Percentiles rank a stretch among this genome's conserved stretches.
Evolutionary conservation across 1,140 invertebrate species (phyloP).

Genomic region (Phortica variegata): DNA sequence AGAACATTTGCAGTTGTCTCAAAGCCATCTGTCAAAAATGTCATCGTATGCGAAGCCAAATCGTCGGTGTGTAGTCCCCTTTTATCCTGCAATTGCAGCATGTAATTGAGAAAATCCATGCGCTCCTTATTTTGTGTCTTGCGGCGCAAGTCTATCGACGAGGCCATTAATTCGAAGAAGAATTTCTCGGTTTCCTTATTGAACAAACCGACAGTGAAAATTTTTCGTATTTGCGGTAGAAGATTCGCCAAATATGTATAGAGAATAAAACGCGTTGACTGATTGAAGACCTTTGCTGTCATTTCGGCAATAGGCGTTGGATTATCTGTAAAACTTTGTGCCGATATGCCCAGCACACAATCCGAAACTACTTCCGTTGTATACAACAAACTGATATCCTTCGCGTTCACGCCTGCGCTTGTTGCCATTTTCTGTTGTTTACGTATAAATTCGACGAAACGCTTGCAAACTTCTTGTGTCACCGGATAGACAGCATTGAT

Average conservation of each 20-base stretch:
- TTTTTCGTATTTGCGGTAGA: slow-evolving; percentile 23
- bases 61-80: slow-evolving; percentile 21
- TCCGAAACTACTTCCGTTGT: slow-evolving; percentile 59
- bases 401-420: slow-evolving; percentile 19
- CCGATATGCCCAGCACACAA: slow-evolving; percentile 57
- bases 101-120: slow-evolving; percentile 52
- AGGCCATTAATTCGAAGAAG: slow-evolving; percentile 34
- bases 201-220: slow-evolving; percentile 22
- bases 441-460: slow-evolving; percentile 28
- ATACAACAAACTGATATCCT: slow-evolving; percentile 41
- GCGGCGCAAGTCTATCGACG: slow-evolving; percentile 33
- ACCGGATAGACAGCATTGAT: slow-evolving; percentile 35
- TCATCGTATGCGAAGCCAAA: slow-evolving; percentile 30
- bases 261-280: slow-evolving; percentile 18
- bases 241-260: slow-evolving; percentile 15
- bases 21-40: slow-evolving; percentile 36
- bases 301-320: slow-evolving; percentile 23
- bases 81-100: slow-evolving; percentile 49
- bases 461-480: slow-evolving; percentile 21
- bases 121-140: slow-evolving; percentile 23
- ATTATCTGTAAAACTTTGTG: slow-evolving; percentile 36
- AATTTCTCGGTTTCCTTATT: slow-evolving; percentile 29
- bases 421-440: slow-evolving; percentile 20
- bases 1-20: slow-evolving; percentile 34
- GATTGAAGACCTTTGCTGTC: slow-evolving; percentile 23